These are phyloP conservation scores for Gambusia yucatana DNA, from an alignment of 2,797 vertebrate species.

Conservation along the genomic window DNA sequence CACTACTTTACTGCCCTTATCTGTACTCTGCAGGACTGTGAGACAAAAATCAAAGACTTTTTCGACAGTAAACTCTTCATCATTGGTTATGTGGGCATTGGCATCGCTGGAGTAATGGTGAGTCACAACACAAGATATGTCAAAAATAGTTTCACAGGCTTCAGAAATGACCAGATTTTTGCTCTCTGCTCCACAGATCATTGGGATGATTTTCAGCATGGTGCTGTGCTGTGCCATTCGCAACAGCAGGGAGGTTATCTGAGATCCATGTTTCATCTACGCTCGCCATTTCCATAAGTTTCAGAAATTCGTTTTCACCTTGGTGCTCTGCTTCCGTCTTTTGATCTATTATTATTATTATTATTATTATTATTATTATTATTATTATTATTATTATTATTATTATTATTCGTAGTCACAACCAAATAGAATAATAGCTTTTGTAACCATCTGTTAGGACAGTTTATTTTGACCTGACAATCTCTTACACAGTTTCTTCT, in stretches of 20 bases:
- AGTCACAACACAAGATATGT: slow-evolving; percentile 60
- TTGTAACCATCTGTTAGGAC: slow-evolving; percentile 20
- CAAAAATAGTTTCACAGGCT: background rate
- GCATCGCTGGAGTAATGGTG: slow-evolving; percentile 94
- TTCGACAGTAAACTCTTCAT: slow-evolving; percentile 90
- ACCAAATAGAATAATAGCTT: slow-evolving; percentile 8
- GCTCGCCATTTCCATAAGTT: slow-evolving; percentile 5
- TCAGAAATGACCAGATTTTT: background rate
- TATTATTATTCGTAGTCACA: slow-evolving; percentile 16
- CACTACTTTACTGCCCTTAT: slow-evolving; percentile 3
- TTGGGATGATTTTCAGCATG: slow-evolving; percentile 99
- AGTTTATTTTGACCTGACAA: slow-evolving; percentile 31
- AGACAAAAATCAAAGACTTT: slow-evolving; percentile 85
- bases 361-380: too few species aligned
- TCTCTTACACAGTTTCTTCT: slow-evolving; percentile 36
- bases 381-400: slow-evolving; percentile 1
- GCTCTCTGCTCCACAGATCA: slow-evolving; percentile 82
- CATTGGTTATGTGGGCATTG: slow-evolving; percentile 92
- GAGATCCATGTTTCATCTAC: slow-evolving; percentile 54
- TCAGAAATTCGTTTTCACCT: slow-evolving; percentile 11
- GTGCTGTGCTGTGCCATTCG: slow-evolving; percentile 96
- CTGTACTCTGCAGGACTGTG: slow-evolving; percentile 83
- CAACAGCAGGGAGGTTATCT: slow-evolving; percentile 93
- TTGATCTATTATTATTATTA: too few species aligned
- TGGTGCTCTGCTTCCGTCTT: slow-evolving; percentile 31